These are phyloP conservation scores for Oryzias curvinotus DNA, from an alignment of 2,113 vertebrate genomes.

Conservation along the genomic window DNA sequence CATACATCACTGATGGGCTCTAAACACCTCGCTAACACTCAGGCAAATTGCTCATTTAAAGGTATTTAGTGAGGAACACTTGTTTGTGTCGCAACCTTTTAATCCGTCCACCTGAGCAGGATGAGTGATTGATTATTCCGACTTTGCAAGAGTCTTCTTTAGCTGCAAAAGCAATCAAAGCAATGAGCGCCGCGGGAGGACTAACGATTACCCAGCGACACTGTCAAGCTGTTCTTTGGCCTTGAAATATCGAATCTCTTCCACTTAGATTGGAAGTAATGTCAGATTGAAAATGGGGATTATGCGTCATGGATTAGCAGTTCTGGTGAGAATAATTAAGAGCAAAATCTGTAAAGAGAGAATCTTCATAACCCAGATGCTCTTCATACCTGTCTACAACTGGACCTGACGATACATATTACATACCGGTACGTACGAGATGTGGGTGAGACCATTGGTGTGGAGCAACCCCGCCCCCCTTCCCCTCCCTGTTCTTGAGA, in stretches of 20 bases:
- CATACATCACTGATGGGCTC: background rate
- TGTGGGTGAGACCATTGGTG: too few relatives aligned
- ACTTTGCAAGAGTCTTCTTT: too few relatives aligned
- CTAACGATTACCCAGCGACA: background rate
- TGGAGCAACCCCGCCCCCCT: too few relatives aligned
- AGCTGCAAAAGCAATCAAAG: background rate
- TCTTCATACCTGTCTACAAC: too few relatives aligned
- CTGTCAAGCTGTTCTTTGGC: background rate
- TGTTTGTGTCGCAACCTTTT: background rate
- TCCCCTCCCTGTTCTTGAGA: too few relatives aligned
- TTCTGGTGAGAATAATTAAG: background rate
- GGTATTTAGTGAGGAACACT: constrained; percentile 4
- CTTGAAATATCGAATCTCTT: background rate
- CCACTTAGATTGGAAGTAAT: background rate
- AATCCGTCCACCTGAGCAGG: background rate
- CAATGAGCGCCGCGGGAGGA: background rate
- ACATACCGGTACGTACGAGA: too few relatives aligned
- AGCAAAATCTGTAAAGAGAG: too few relatives aligned
- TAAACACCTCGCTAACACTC: background rate
- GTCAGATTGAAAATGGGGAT: background rate
- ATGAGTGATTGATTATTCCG: too few relatives aligned
- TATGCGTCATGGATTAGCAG: background rate
- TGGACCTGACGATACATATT: too few relatives aligned
- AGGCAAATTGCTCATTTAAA: background rate
- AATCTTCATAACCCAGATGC: too few relatives aligned